phyloP scores from a whole-genome alignment of 2,888 invertebrate species.

The Margaritifera margaritifera region DNA sequence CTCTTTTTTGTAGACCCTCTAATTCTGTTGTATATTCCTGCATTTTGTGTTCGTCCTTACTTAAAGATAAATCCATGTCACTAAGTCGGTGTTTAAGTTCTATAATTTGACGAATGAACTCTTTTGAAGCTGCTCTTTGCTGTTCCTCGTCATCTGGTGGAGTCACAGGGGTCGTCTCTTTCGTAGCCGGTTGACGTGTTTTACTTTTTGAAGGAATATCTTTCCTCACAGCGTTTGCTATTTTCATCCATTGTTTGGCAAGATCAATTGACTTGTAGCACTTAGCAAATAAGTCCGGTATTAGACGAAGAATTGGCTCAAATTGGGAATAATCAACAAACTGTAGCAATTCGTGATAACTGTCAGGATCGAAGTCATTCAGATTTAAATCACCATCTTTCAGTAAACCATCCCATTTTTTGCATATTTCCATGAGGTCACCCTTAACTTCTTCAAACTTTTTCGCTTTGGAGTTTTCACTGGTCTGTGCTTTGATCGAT shows the following conservation, averaged over 20 bases:
- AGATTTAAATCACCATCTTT: conserved; percentile 49
- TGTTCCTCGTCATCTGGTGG: not conserved
- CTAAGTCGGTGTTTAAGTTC: conserved; percentile 36
- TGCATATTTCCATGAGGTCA: conserved; percentile 50
- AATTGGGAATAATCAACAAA: conserved; percentile 49
- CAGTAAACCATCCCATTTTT: conserved; percentile 58
- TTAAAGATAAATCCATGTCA: conserved; percentile 33
- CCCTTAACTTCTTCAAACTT: conserved; percentile 44
- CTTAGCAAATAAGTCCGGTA: conserved; percentile 67
- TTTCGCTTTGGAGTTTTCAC: conserved; percentile 12
- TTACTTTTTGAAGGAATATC: conserved; percentile 14
- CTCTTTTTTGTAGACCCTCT: conserved; percentile 32
- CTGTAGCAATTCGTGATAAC: conserved; percentile 57
- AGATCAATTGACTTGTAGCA: conserved; percentile 64
- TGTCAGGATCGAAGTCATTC: conserved; percentile 62
- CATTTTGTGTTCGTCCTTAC: conserved; percentile 37
- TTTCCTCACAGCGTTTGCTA: conserved; percentile 37
- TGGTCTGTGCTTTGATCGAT: not conserved
- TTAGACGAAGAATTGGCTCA: conserved; percentile 58
- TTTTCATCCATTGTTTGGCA: conserved; percentile 60
- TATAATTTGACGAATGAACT: conserved; percentile 25
- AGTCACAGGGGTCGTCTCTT: not conserved
- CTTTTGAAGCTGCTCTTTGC: conserved; percentile 11
- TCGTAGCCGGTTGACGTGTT: not conserved
- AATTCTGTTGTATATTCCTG: conserved; percentile 35